phyloP scores from a whole-genome alignment of 2,888 invertebrate genomes.

The Drosophila greeni region DNA sequence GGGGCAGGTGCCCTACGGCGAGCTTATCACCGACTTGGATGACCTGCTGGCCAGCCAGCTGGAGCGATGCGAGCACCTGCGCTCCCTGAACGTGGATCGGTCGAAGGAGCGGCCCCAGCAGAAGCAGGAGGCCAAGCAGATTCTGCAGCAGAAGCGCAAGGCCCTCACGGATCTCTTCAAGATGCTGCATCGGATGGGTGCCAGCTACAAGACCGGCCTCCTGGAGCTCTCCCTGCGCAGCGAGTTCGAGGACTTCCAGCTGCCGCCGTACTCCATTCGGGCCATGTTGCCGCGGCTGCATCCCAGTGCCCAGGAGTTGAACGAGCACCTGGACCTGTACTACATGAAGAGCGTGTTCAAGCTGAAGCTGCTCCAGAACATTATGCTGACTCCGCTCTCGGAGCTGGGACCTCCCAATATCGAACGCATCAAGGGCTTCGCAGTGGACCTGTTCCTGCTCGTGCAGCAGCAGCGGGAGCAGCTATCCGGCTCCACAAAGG shows the following conservation, averaged over 20 bases:
- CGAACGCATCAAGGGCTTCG: constrained; percentile 91
- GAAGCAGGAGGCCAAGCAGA: constrained; percentile 87
- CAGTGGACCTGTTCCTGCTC: constrained; percentile 86
- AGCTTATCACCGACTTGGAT: constrained; percentile 83
- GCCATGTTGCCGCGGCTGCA: constrained; percentile 80
- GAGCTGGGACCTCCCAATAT: constrained; percentile 90
- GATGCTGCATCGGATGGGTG: constrained; percentile 84
- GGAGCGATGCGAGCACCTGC: constrained; percentile 84
- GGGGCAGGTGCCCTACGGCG: constrained; percentile 81
- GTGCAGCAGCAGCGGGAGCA: constrained; percentile 84
- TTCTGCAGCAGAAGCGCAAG: constrained; percentile 91
- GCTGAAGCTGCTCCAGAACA: constrained; percentile 76
- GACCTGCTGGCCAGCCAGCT: constrained; percentile 84
- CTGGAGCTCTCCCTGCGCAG: constrained; percentile 80
- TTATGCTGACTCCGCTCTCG: constrained; percentile 83
- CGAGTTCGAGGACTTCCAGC: constrained; percentile 82
- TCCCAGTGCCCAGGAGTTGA: constrained; percentile 76
- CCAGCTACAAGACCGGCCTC: constrained; percentile 90
- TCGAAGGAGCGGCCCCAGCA: constrained; percentile 83
- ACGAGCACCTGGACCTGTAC: constrained; percentile 75
- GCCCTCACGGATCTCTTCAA: constrained; percentile 92
- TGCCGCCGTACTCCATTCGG: constrained; percentile 85
- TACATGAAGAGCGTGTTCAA: constrained; percentile 78
- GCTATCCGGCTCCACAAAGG: constrained; percentile 81
- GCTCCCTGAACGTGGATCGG: constrained; percentile 79